Conservation (phyloP, 1,140 invertebrate genomes). For the Octopus sinensis region DNA sequence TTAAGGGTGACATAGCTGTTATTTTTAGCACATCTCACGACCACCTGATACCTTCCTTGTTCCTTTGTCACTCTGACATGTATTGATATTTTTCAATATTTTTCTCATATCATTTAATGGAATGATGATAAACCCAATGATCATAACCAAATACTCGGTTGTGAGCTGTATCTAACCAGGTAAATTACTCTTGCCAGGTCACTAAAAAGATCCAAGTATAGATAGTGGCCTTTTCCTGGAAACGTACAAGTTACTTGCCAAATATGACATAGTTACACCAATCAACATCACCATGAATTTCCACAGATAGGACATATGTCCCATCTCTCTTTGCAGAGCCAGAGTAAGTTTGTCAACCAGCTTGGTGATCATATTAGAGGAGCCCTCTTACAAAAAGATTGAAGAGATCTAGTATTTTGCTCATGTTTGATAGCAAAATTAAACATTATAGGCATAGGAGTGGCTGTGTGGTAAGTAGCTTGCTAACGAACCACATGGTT, state of each 20-base stretch:
- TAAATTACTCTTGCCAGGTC: not conserved
- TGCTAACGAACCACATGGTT: no score
- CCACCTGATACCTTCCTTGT: no score
- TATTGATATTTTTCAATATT: no score
- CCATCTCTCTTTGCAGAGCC: constrained; percentile 3
- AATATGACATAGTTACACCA: not conserved
- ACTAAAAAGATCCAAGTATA: not conserved
- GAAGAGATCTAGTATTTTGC: not conserved
- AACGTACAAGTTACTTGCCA: not conserved
- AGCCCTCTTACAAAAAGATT: not conserved
- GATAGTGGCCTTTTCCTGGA: not conserved
- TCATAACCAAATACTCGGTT: not conserved
- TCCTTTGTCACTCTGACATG: no score
- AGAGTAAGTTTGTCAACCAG: constrained; percentile 3
- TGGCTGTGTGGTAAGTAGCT: no score
- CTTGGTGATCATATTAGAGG: constrained; percentile 4
- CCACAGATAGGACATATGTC: not conserved
- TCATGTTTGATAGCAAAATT: constrained; percentile 8
- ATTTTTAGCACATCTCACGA: no score
- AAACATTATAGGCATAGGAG: no score
- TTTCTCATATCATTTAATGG: no score
- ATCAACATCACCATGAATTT: constrained; percentile 1
- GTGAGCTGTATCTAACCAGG: not conserved
- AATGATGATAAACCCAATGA: no score
- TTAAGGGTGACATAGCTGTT: no score